phyloP scores from a whole-genome alignment of 2,888 invertebrate species.

The Amblyteles armatorius region DNA sequence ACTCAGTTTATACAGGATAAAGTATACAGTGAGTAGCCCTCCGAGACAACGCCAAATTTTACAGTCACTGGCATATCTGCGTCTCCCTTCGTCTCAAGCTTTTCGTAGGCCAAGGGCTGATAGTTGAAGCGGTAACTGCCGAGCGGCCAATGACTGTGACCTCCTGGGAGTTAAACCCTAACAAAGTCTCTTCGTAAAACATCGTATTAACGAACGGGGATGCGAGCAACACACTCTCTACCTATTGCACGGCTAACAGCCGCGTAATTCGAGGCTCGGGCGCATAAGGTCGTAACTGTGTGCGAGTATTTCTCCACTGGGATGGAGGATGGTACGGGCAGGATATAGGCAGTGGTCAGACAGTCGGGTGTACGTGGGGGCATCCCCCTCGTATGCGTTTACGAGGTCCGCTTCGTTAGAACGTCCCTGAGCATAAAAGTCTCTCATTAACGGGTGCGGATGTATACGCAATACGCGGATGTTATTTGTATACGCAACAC shows the following conservation, averaged over 20 bases:
- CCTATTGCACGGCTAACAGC: conserved; percentile 70
- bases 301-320: conserved; percentile 1
- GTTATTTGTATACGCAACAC: conserved; percentile 8
- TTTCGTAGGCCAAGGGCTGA: not conserved
- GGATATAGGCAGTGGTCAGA: conserved; percentile 8
- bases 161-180: not conserved
- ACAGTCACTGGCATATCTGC: not conserved
- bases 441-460: conserved; percentile 75
- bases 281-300: conserved; percentile 72
- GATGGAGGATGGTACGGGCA: conserved; percentile 9
- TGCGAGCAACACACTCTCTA: conserved; percentile 41
- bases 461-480: too few relatives aligned
- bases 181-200: conserved; percentile 52
- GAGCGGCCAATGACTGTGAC: conserved; percentile 16
- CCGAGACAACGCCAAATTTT: not conserved
- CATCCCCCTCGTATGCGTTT: conserved; percentile 71
- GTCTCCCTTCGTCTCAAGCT: not conserved
- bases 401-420: conserved; percentile 77
- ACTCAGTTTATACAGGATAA: not conserved
- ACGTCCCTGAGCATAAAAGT: conserved; percentile 77
- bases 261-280: conserved; percentile 74
- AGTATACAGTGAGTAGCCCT: not conserved
- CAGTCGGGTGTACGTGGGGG: conserved; percentile 26
- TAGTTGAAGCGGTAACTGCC: not conserved
- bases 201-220: conserved; percentile 49